Conservation (phyloP, 2,797 vertebrate species). For the Novumbra hubbsi region DNA sequence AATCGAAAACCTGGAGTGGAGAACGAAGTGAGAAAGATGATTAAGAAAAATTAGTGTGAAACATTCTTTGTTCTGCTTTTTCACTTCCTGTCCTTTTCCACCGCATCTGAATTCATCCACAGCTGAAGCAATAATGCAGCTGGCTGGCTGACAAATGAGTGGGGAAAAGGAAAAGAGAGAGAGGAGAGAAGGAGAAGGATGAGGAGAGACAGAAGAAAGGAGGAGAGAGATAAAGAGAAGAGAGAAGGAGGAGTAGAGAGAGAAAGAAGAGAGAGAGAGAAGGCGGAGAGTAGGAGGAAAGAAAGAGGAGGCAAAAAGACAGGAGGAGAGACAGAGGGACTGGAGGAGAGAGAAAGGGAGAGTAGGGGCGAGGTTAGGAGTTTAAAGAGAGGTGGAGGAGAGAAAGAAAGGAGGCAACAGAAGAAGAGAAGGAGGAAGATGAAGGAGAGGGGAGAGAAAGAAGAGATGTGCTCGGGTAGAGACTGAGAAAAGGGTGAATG, state of each 20-base stretch:
- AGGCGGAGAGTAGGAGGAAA: not conserved
- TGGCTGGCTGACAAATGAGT: too few species aligned
- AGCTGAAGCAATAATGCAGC: too few species aligned
- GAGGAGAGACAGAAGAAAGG: not conserved
- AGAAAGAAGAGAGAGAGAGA: too few species aligned
- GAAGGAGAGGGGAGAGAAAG: not conserved
- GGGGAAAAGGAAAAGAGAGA: too few species aligned
- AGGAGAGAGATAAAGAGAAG: not conserved
- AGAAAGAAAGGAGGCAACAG: not conserved
- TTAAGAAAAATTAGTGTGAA: conserved; percentile 63
- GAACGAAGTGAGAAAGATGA: conserved; percentile 17
- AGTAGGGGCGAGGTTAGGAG: not conserved
- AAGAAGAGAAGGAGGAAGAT: not conserved
- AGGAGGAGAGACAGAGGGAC: not conserved
- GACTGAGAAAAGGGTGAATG: too few species aligned
- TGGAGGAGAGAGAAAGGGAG: not conserved
- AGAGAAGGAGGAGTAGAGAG: not conserved
- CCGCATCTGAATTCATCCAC: too few species aligned
- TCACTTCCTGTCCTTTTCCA: not conserved
- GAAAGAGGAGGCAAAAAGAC: not conserved
- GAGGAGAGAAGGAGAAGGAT: too few species aligned
- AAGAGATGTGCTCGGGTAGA: not conserved
- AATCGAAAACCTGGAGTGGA: not conserved
- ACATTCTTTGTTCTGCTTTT: conserved; percentile 57
- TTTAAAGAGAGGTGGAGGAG: not conserved